Base-by-base conservation (phyloP, 2,113 vertebrate species). In the Tetraodon nigroviridis region DNA sequence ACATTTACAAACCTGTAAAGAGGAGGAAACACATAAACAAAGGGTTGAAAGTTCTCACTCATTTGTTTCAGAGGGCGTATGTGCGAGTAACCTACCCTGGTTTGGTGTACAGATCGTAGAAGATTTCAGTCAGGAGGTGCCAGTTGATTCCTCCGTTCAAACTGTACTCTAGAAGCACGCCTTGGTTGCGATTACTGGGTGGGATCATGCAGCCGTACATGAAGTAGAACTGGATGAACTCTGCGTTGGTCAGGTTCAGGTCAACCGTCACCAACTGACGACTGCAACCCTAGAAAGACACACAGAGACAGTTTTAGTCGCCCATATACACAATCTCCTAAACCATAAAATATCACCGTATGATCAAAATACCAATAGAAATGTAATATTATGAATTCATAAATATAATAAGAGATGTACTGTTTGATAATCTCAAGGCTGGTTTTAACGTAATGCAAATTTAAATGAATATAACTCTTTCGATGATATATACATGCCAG, bases 161-260 rank as follows among this genome's bases (percentile, higher is more conserved):
- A 70, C 95, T 99, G 84, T 95, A 99, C 77, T 99, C 95, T 81
- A 99, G 87, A 29, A 99, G 92, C 55, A 99, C 97, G 6, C 94
- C 93, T 86, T 98, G 96, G 87, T 98, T 96, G 18, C 95, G 95
- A 80, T 89, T 95, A 63, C 91, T 95, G 0, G 97, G 97, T 8
- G 92, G 89, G 82, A 94, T 94, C 86, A 98, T 91, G 75, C 97
- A 99, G 76, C 97, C 97, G 2, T 97, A 99, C 96, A 98, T 98
- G 84, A 99, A 99, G 87, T 98, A 97, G 87, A 98, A 99, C 61
- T 99, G 97, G 83, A 99, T 92, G 79, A 99, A 99, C 81, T 98
- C 97, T 7, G 97, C 96, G 10, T 78, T 94, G 19, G 94, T 98
- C 78, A 99, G 90, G 82, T 99, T 98, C 69, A 99, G 83, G 78